phyloP scores from a whole-genome alignment of 2,797 vertebrate species.

The Malacoraja senta region DNA sequence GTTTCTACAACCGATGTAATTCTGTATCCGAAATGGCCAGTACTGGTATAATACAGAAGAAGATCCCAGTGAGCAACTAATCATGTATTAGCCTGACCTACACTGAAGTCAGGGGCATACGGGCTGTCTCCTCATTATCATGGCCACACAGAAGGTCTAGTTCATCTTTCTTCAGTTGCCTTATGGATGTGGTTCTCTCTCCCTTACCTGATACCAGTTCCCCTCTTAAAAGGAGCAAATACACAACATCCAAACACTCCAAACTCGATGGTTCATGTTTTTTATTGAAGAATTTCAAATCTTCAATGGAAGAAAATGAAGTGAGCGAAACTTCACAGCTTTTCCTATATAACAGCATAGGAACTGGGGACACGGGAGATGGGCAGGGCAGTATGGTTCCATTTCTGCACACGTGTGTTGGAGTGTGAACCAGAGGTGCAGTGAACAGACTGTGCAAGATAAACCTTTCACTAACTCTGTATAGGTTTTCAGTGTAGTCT shows the following conservation, averaged over 20 bases:
- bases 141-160: neutral
- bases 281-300: neutral
- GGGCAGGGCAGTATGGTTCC: neutral
- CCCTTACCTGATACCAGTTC: neutral
- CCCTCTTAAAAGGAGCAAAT: neutral
- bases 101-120: neutral
- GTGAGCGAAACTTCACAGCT: neutral
- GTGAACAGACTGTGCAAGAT: neutral
- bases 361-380: neutral
- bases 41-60: neutral
- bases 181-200: neutral
- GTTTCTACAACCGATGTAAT: neutral
- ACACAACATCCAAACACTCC: neutral
- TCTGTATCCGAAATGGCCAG: neutral
- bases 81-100: neutral
- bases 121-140: neutral
- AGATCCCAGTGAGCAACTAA: neutral
- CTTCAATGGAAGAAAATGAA: neutral
- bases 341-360: neutral
- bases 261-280: neutral
- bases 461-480: neutral
- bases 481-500: neutral
- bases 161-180: neutral
- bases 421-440: neutral
- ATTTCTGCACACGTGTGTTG: neutral